Evolutionary conservation across 2,888 invertebrate species (phyloP), one percentile per base, ranked within the genome.

Genomic region (Crematogaster levior): DNA sequence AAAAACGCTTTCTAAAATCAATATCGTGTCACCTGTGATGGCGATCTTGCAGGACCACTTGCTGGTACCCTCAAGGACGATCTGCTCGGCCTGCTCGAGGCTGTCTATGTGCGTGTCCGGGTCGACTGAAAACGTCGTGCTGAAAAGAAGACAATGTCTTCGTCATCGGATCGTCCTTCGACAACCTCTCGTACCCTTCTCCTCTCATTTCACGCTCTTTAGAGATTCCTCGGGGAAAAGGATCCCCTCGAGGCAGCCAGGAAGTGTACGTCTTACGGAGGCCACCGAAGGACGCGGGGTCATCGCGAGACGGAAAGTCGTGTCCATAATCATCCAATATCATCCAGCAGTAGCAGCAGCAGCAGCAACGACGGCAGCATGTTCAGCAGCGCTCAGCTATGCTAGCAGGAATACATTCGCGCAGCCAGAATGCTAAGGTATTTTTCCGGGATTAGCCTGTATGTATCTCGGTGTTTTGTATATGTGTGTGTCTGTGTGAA

Each of bases 21-120:
- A 83, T 90, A 90, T 88, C 86, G 88, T 90, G 88, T 90, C 90
- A 99, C 99, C 99, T 98, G 99, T 99, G 95, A 99, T 99, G 95
- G 98, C 98, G 96, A 99, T 98, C 97, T 99, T 99, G 97, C 98
- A 98, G 95, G 99, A 99, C 99, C 99, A 99, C 96, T 99, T 99
- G 95, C 99, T 99, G 94, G 99, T 99, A 96, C 99, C 99, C 96
- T 99, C 99, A 95, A 99, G 98, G 95, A 99, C 99, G 96, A 98
- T 97, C 96, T 97, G 97, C 96, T 99, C 98, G 95, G 98, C 98
- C 96, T 98, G 98, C 96, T 98, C 98, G 96, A 99, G 97, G 96
- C 98, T 98, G 97, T 98, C 98, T 96, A 98, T 98, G 97, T 98
- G 98, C 96, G 98, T 98, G 96, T 98, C 98, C 96, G 98, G 98